A percentile compares a stretch with the other conserved stretches of the same genome.
Conservation (phyloP, 2,797 vertebrate genomes). For the Liasis olivaceus region DNA sequence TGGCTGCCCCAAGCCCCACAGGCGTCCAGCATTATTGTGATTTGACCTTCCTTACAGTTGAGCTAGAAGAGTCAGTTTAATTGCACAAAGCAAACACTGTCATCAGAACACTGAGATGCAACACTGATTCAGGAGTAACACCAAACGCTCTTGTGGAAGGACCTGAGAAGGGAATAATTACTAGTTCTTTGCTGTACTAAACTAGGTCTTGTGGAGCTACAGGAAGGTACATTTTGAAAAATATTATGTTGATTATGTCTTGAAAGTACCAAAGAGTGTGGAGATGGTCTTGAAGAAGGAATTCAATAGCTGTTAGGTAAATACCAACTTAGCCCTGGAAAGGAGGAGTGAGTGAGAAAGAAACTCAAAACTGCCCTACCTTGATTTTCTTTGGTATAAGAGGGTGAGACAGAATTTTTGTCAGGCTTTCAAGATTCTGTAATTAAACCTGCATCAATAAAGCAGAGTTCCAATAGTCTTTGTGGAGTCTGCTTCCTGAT, state of each 20-base stretch:
- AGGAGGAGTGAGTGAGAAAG: not conserved
- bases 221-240: not conserved
- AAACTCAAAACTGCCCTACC: too few relatives aligned
- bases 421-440: not conserved
- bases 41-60: not conserved
- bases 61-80: not conserved
- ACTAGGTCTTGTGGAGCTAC: not conserved
- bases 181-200: not conserved
- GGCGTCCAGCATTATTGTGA: not conserved
- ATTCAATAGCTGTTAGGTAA: not conserved
- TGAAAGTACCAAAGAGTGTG: not conserved
- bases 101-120: not conserved
- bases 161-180: not conserved
- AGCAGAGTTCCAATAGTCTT: not conserved
- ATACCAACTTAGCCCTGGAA: not conserved
- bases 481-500: not conserved
- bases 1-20: not conserved
- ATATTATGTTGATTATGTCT: not conserved
- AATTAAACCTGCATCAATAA: not conserved
- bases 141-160: not conserved
- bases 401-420: too few relatives aligned
- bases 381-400: too few relatives aligned
- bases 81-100: not conserved
- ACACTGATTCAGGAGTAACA: not conserved
- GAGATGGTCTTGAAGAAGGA: not conserved